These are phyloP conservation scores for Leucophenga maculata DNA, from an alignment of 2,888 invertebrate genomes.

Conservation along the genomic window DNA sequence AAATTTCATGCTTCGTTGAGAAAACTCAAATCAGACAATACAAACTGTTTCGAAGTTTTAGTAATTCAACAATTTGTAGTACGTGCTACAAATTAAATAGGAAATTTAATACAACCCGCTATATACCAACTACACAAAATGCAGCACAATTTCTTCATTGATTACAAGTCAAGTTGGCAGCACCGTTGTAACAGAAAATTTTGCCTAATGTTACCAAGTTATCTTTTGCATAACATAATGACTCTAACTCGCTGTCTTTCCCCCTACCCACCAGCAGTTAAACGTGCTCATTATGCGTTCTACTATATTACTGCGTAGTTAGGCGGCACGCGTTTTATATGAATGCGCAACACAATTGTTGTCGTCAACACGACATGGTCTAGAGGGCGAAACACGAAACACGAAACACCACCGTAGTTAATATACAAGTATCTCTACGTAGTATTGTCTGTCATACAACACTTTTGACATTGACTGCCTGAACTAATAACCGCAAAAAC, in stretches of 20 bases:
- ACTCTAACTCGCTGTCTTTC: too few relatives aligned
- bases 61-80: too few relatives aligned
- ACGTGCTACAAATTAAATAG: too few relatives aligned
- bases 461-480: conserved; percentile 43
- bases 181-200: too few relatives aligned
- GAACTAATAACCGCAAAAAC: conserved; percentile 59
- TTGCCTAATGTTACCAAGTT: not conserved
- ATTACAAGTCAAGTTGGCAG: not conserved
- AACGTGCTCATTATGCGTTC: too few relatives aligned
- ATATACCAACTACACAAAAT: too few relatives aligned
- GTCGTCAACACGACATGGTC: not conserved
- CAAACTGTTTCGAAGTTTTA: not conserved
- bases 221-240: conserved; percentile 27
- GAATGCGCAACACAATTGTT: conserved; percentile 7
- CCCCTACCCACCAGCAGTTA: too few relatives aligned
- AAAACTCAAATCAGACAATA: conserved; percentile 21
- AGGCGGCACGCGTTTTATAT: conserved; percentile 52
- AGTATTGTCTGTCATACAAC: not conserved
- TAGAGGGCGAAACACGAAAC: too few relatives aligned
- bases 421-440: not conserved
- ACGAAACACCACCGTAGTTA: not conserved
- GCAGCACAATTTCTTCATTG: too few relatives aligned
- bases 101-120: too few relatives aligned
- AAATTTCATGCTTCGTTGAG: conserved; percentile 57
- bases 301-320: too few relatives aligned